Conservation (phyloP, 2,113 vertebrate species). For the Lamprotornis superbus region DNA sequence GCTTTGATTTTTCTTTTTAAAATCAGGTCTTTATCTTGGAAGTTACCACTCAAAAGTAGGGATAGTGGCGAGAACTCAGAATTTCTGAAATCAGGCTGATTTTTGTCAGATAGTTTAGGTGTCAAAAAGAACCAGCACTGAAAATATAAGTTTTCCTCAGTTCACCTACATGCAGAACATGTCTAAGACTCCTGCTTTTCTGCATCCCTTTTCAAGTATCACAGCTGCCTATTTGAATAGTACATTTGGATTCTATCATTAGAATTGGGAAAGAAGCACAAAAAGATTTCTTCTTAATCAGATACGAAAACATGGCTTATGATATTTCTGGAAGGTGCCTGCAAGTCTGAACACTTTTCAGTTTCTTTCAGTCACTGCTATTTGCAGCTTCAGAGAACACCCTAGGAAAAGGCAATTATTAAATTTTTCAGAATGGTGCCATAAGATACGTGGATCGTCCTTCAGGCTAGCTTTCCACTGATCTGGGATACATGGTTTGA, state of each 20-base stretch:
- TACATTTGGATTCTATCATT: background rate
- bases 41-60: background rate
- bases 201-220: background rate
- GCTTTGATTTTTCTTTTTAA: background rate
- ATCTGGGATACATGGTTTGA: background rate
- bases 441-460: background rate
- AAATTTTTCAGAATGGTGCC: background rate
- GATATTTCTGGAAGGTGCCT: background rate
- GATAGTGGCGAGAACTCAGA: background rate
- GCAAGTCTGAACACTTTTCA: background rate
- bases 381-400: background rate
- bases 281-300: background rate
- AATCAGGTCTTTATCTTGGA: background rate
- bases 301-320: background rate
- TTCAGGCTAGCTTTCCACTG: background rate
- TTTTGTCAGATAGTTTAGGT: background rate
- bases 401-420: constrained; percentile 25
- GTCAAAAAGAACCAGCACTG: background rate
- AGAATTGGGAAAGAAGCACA: background rate
- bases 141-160: background rate
- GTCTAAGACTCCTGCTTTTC: background rate
- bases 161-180: background rate
- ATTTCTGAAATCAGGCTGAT: background rate
- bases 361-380: background rate
- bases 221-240: background rate